Evolutionary conservation across 1,140 invertebrate genomes (phyloP), one percentile per base, ranked within the genome.

Genomic region (Palaemon carinicauda): DNA sequence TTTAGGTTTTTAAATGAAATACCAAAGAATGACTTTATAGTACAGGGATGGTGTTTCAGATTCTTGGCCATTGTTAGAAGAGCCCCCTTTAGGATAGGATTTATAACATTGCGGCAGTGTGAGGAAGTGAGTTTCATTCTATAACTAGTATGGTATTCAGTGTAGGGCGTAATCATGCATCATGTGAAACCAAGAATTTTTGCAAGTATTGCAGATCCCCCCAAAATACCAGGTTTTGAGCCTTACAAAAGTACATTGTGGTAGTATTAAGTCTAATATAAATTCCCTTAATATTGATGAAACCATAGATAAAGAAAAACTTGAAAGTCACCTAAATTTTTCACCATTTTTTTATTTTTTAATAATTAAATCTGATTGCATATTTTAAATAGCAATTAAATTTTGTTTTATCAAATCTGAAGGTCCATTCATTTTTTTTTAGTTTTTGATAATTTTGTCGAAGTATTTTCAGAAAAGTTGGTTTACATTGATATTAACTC

Each of bases 1-100:
- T 21, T 31, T 80, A 56, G 78, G 54, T 31, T 56, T 52, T 27
- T 54, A 31, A 31, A 60, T 80, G 24, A 56, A 80, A 29, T 80
- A 80, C 78, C 78, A 80, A 80, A 80, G 78, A 80, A 80, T 54
- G 17, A n/a, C 56, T 80, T n/a, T 54, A 52, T 54, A 31, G 56
- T 56, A 80, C 56, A 51, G 41, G 41, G 41, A 41, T 41, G 78
- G 53, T 80, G 56, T 60, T 80, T 80, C 78, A 80, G 78, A 60
- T 29, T 80, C 19, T 80, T 33, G 78, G 54, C 78, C 78, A 56
- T 80, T 56, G 53, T 56, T 60, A 54, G 52, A 80, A 54, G 78
- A 80, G 78, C 33, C 78, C 56, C 53, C 53, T 60, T 80, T 54
- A 54, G 78, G 21, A 31, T 80, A 80, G 53, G 56, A 31, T 33